A percentile compares a stretch with the other conserved stretches of the same genome.
phyloP scores from a whole-genome alignment of 2,113 vertebrate species.

The Heterotis niloticus region DNA sequence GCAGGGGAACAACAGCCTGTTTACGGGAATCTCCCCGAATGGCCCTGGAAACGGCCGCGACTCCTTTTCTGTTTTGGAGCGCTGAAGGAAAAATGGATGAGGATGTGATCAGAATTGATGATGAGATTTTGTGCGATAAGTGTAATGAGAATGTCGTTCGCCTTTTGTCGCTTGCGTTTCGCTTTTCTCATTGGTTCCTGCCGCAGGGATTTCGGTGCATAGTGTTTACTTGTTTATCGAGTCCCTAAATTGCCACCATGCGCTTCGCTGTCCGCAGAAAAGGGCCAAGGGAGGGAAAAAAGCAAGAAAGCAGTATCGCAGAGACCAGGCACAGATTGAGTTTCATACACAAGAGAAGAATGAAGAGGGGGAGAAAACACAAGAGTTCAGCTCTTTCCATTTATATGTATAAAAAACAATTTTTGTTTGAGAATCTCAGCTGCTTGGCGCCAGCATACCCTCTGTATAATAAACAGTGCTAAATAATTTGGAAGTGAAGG shows the following conservation, averaged over 20 bases:
- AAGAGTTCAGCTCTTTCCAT: slow-evolving; percentile 49
- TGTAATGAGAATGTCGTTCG: not conserved
- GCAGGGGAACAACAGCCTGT: slow-evolving; percentile 21
- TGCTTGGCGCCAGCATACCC: slow-evolving; percentile 60
- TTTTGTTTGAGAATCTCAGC: slow-evolving; percentile 54
- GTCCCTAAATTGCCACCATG: slow-evolving; percentile 39
- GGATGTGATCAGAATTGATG: slow-evolving; percentile 16
- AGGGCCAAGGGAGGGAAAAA: not conserved
- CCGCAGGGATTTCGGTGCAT: slow-evolving; percentile 21
- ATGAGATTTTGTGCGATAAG: slow-evolving; percentile 27
- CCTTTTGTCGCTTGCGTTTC: not conserved
- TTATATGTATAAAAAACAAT: slow-evolving; percentile 52
- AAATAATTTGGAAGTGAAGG: slow-evolving; percentile 63
- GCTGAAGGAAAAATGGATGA: slow-evolving; percentile 14
- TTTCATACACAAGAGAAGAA: slow-evolving; percentile 45
- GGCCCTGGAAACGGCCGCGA: no score
- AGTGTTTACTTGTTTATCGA: slow-evolving; percentile 45
- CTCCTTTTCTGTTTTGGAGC: slow-evolving; percentile 34
- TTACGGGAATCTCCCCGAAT: slow-evolving; percentile 34
- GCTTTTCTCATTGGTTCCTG: slow-evolving; percentile 22
- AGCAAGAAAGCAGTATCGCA: not conserved
- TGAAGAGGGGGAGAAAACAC: slow-evolving; percentile 37
- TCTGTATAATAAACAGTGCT: slow-evolving; percentile 66
- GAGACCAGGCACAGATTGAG: slow-evolving; percentile 31
- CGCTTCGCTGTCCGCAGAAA: slow-evolving; percentile 18